phyloP scores from a whole-genome alignment of 2,113 vertebrate genomes.

The Pachyramphus minor region DNA sequence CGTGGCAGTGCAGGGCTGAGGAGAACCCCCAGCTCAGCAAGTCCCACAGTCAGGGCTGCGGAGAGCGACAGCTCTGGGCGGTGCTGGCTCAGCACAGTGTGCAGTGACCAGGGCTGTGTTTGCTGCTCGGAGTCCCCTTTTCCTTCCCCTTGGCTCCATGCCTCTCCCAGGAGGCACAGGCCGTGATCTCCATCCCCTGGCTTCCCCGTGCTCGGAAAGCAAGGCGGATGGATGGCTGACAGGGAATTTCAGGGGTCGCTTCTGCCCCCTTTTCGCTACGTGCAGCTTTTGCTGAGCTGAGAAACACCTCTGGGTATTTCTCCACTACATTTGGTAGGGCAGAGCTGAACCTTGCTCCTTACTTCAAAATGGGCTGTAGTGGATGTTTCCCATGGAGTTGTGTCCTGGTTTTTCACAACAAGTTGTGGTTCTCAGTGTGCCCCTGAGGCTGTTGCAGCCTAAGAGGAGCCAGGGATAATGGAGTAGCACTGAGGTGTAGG shows the following conservation, averaged over 20 bases:
- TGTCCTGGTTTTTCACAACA: neutral
- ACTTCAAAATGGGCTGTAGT: fast-evolving
- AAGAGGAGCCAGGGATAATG: fast-evolving
- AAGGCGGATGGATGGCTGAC: neutral
- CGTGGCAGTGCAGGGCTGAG: fast-evolving
- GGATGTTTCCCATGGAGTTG: fast-evolving
- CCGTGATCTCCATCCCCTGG: neutral
- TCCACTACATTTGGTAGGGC: neutral
- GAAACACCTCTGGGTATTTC: neutral
- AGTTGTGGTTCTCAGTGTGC: neutral
- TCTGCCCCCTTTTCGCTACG: neutral
- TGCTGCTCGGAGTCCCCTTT: neutral
- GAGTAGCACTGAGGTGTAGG: neutral
- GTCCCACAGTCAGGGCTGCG: fast-evolving
- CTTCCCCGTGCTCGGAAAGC: neutral
- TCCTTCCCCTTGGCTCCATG: neutral
- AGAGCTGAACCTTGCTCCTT: neutral
- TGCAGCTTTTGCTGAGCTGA: neutral
- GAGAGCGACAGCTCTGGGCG: fast-evolving
- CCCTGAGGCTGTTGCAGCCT: neutral
- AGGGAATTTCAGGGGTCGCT: neutral
- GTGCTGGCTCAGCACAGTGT: neutral
- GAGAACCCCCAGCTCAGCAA: neutral
- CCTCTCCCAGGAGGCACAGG: neutral
- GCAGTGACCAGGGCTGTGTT: neutral